Base-by-base conservation (phyloP, 1,140 invertebrate species). In the Drosophila santomea region DNA sequence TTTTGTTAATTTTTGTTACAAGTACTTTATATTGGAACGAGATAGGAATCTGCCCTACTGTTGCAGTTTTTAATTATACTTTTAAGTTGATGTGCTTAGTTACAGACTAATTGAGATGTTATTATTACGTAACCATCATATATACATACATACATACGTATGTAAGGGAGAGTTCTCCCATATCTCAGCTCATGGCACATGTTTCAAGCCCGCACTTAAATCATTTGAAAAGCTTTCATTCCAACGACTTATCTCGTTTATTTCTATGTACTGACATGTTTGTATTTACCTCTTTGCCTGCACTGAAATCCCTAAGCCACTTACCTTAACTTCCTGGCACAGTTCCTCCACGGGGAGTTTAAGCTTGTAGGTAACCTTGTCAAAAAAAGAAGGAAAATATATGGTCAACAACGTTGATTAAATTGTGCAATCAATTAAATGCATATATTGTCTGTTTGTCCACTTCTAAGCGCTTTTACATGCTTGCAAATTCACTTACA, bases 311-410 rank as follows among this genome's bases (percentile, higher is more conserved):
- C 61, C 38, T 43, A 66, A 41, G 48, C 12, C 74, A 93, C 93
- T 95, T 94, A 98, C 98, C 93, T 96, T 94, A 45, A 99, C 95
- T 94, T 98, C 97, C 79, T 95, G 92, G 4, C 98, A 94, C 1
- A 99, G 94, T 88, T 98, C 95, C 6, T 97, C 96, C 90, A 96
- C 96, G 0, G 96, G 93, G 59, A 99, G 93, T 90, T 98, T 98
- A 17, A 96, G 95, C 88, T 97, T 97, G 71, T 90, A 91, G 44
- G 78, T 78, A 58, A 92, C 90, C 91, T 92, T 51, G 60, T 57
- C 36, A 43, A 60, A 77, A 77, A 77, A 45, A 35, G 32, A 8
- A 32, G 57, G 39, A 50, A 56, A 68, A 56, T 17, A 73, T 59
- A 60, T 56, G 60, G 64, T 58, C 68, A 71, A 58, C 51, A 69